Evolutionary conservation across 2,888 invertebrate genomes (phyloP), one percentile per base, ranked within the genome.

Genomic region (Sphaerophoria rueppellii): DNA sequence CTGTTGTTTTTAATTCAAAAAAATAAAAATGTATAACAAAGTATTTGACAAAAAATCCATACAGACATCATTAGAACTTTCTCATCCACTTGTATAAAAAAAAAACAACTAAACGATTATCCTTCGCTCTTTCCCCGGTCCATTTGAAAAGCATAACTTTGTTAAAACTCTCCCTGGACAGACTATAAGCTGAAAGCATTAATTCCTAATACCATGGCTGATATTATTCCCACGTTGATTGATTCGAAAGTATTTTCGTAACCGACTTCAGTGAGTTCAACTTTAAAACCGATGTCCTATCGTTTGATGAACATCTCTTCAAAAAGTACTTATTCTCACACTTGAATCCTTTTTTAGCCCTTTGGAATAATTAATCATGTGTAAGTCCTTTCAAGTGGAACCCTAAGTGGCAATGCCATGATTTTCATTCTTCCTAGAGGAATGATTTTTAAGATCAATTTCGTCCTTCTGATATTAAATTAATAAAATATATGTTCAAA

Each of bases 311-410:
- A 48, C 63, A 16, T 16, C 65, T 54, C 67, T 54, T 54, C 67
- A n/a, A 63, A 61, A 37, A 70, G 63, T 12, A 14, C n/a, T 12
- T 14, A 57, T 34, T 37, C 6, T 12, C 14, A 14, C n/a, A 37
- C 40, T 58, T 16, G 35, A n/a, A 0, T 61, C n/a, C 12, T 11
- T 12, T 40, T 46, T 48, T 6, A 7, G 34, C 61, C 2, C 14
- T 6, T 65, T 11, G 55, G 61, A 80, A 80, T 74, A 74, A 80
- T 80, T 80, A 80, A 80, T 80, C 74, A 80, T 70, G 74, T 73
- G 61, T 69, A 61, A 79, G 67, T 54, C 67, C 40, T 79, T 73
- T 69, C 48, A 73, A 69, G 61, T 54, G 40, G 54, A 6, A 12
- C n/a, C 34, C 40, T 37, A 70, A 34, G 71, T 77, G 55, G 46